Evolutionary conservation across 2,888 invertebrate genomes (phyloP).

Genomic region (Erebia ligea): DNA sequence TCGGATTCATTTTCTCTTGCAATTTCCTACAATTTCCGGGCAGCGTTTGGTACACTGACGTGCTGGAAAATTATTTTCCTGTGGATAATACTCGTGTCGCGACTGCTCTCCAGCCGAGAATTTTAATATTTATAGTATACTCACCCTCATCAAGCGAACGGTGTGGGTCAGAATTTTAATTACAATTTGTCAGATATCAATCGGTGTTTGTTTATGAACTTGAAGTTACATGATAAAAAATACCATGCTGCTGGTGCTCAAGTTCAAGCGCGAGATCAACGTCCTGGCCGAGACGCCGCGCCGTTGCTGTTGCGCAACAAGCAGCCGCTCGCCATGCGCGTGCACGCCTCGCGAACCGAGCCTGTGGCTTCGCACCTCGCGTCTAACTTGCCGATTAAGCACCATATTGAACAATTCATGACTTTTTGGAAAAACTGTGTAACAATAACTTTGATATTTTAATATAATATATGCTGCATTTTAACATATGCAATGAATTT

Average conservation of each 20-base stretch:
- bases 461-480: too few relatives aligned
- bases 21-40: constrained; percentile 83
- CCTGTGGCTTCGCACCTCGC: not conserved
- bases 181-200: constrained; percentile 19
- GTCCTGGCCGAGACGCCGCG: constrained; percentile 60
- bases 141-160: constrained; percentile 15
- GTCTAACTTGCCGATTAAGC: too few relatives aligned
- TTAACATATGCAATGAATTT: too few relatives aligned
- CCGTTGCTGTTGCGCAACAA: constrained; percentile 58
- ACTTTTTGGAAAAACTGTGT: too few relatives aligned
- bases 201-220: constrained; percentile 21
- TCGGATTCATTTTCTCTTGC: constrained; percentile 81
- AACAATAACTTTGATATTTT: too few relatives aligned
- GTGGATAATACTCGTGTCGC: constrained; percentile 50
- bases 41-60: constrained; percentile 72
- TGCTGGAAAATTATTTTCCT: constrained; percentile 74
- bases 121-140: constrained; percentile 42
- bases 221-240: constrained; percentile 25
- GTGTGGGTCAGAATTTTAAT: constrained; percentile 29
- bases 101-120: constrained; percentile 40
- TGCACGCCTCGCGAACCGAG: constrained; percentile 45
- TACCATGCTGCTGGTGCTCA: constrained; percentile 47
- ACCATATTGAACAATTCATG: too few relatives aligned
- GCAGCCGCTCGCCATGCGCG: constrained; percentile 54
- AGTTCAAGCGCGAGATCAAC: constrained; percentile 76